These are phyloP conservation scores for Coelinius sp. DNA, from an alignment of 2,888 invertebrate genomes.

Conservation along the genomic window DNA sequence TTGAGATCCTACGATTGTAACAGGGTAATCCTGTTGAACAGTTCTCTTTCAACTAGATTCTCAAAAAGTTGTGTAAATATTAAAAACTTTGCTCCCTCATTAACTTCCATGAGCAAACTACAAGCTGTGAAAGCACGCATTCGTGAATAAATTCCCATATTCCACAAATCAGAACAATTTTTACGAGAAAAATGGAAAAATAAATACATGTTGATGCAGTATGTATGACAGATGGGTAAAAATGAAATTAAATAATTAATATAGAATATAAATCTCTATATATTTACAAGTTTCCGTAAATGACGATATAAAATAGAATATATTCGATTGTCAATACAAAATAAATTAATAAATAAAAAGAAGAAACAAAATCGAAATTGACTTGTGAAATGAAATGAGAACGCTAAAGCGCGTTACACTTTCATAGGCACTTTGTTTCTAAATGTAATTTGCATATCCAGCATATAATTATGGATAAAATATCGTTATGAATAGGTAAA, in stretches of 20 bases:
- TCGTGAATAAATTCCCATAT: not conserved
- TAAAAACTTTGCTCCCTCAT: not conserved
- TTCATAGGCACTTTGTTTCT: conserved; percentile 22
- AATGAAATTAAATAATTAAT: not conserved
- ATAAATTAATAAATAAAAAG: conserved; percentile 22
- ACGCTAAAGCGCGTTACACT: not conserved
- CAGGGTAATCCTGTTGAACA: too few species aligned
- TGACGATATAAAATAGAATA: conserved; percentile 8
- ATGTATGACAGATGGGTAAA: not conserved
- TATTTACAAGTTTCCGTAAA: conserved; percentile 15
- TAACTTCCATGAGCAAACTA: not conserved
- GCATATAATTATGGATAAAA: not conserved
- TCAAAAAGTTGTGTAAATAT: not conserved
- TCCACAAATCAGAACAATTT: too few species aligned
- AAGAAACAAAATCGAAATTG: conserved; percentile 7
- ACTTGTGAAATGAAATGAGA: conserved; percentile 18
- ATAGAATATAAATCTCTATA: conserved; percentile 16
- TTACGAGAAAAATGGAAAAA: too few species aligned
- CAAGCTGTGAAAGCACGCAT: not conserved
- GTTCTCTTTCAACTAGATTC: not conserved
- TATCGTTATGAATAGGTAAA: not conserved
- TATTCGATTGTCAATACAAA: not conserved
- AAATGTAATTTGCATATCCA: conserved; percentile 6
- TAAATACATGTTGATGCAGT: too few species aligned
- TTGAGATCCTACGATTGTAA: too few species aligned